Evolutionary conservation across 2,113 vertebrate species (phyloP).

Genomic region (Mesocricetus auratus): DNA sequence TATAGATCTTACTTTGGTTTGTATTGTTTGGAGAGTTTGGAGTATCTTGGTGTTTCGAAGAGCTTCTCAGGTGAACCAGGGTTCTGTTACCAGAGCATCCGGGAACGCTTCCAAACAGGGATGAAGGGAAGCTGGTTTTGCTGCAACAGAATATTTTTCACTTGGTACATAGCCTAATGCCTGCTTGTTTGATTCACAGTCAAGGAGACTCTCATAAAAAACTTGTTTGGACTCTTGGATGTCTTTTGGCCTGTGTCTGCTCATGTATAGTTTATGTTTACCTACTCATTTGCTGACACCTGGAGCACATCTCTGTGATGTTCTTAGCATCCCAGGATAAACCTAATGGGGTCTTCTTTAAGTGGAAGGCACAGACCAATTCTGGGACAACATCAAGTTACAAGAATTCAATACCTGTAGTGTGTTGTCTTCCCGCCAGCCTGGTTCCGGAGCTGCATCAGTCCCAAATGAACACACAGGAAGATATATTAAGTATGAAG

Average conservation of each 20-base stretch:
- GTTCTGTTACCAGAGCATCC: background rate
- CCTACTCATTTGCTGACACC: background rate
- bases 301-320: background rate
- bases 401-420: background rate
- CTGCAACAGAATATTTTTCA: background rate
- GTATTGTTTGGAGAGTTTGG: background rate
- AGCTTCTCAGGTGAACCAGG: background rate
- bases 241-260: background rate
- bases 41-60: background rate
- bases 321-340: background rate
- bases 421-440: too few species aligned
- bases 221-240: background rate
- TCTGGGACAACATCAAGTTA: background rate
- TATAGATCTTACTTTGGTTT: background rate
- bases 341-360: background rate
- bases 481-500: too few species aligned
- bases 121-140: background rate
- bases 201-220: background rate
- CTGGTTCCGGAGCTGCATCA: too few species aligned
- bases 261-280: background rate
- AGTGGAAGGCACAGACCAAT: background rate
- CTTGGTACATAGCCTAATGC: background rate
- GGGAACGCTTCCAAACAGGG: background rate
- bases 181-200: background rate
- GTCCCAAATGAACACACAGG: too few species aligned